Percentiles rank a stretch among this genome's conserved stretches.
phyloP scores from a whole-genome alignment of 2,797 vertebrate genomes.

The Rhynchotus rufescens region DNA sequence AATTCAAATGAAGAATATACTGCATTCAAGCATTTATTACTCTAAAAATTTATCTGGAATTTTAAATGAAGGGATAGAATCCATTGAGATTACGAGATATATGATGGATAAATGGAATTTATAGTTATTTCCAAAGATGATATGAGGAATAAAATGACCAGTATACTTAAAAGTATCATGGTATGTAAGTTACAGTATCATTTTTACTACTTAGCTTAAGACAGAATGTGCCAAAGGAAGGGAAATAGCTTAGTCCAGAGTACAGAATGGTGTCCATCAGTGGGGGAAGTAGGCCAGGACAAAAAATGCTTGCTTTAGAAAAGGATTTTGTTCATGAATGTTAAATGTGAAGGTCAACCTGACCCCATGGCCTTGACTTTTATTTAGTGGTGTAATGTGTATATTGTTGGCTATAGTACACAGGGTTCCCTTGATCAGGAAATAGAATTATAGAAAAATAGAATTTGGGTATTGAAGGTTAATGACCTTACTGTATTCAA shows the following conservation, averaged over 20 bases:
- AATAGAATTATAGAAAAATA: slow-evolving; percentile 4
- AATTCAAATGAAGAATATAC: neutral
- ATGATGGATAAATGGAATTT: neutral
- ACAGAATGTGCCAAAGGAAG: neutral
- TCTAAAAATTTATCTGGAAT: neutral
- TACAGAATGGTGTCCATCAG: neutral
- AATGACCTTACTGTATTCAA: slow-evolving; percentile 38
- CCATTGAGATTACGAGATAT: neutral
- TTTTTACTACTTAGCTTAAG: slow-evolving; percentile 15
- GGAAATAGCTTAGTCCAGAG: neutral
- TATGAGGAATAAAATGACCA: neutral
- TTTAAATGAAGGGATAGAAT: slow-evolving; percentile 33
- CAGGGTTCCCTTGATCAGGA: neutral
- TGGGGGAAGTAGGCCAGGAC: neutral
- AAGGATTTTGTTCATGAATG: neutral
- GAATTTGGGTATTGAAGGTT: slow-evolving; percentile 12
- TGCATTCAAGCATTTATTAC: neutral
- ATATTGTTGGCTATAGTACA: neutral
- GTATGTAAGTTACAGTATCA: neutral
- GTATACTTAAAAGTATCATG: neutral
- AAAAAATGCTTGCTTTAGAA: neutral
- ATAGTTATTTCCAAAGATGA: slow-evolving; percentile 10
- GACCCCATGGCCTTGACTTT: neutral
- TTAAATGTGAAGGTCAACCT: neutral
- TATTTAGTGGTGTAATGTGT: neutral